Conservation (phyloP, 1,140 invertebrate species). For the Aphidius gifuensis region DNA sequence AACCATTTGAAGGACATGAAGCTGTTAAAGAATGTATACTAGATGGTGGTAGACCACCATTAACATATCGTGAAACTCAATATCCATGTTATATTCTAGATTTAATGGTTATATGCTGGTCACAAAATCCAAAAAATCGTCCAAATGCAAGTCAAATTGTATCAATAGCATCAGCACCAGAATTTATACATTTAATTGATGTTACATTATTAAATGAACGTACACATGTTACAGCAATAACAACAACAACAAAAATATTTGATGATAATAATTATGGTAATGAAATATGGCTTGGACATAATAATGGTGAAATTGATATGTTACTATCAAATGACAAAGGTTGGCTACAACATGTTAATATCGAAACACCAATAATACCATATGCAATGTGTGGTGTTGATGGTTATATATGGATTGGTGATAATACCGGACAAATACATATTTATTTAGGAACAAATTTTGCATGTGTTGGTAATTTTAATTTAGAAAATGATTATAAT, state of each 20-base stretch:
- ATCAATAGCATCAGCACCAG: slow-evolving; percentile 84
- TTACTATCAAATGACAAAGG: slow-evolving; percentile 60
- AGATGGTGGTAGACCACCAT: slow-evolving; percentile 85
- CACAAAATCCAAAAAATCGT: slow-evolving; percentile 78
- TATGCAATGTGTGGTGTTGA: slow-evolving; percentile 68
- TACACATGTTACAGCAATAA: slow-evolving; percentile 56
- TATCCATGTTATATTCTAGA: slow-evolving; percentile 91
- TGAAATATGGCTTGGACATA: slow-evolving; percentile 70
- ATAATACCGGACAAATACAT: slow-evolving; percentile 75
- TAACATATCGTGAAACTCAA: slow-evolving; percentile 77
- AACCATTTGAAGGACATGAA: slow-evolving; percentile 93
- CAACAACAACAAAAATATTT: slow-evolving; percentile 33
- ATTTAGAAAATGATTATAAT: slow-evolving; percentile 52
- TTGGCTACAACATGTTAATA: slow-evolving; percentile 59
- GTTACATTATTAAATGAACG: slow-evolving; percentile 67
- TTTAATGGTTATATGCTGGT: slow-evolving; percentile 95
- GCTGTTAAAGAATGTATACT: slow-evolving; percentile 94
- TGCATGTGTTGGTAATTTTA: slow-evolving; percentile 52
- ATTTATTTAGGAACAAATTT: slow-evolving; percentile 63
- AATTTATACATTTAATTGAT: slow-evolving; percentile 86
- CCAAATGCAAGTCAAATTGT: slow-evolving; percentile 93
- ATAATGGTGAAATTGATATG: slow-evolving; percentile 69
- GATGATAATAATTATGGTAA: slow-evolving; percentile 52
- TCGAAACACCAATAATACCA: slow-evolving; percentile 58
- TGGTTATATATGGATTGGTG: slow-evolving; percentile 80